These are phyloP conservation scores for Diachasmimorpha longicaudata DNA, from an alignment of 1,140 invertebrate genomes.

Conservation along the genomic window DNA sequence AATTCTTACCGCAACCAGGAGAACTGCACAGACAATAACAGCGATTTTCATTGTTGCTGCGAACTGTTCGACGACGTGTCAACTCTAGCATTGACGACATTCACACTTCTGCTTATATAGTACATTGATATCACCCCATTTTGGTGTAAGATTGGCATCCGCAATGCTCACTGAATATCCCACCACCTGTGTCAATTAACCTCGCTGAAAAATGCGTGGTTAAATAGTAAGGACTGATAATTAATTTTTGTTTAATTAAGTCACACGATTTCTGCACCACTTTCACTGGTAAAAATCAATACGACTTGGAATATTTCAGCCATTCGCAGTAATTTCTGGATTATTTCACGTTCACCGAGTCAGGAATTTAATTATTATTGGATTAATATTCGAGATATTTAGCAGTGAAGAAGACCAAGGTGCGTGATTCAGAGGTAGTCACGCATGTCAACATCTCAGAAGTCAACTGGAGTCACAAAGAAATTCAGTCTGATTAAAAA, in stretches of 20 bases:
- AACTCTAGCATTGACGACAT: background rate
- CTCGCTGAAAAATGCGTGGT: background rate
- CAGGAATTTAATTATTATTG: too few species aligned
- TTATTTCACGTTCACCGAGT: too few species aligned
- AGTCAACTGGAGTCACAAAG: too few species aligned
- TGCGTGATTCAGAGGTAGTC: too few species aligned
- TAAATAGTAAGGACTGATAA: too few species aligned
- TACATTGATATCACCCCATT: background rate
- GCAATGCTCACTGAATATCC: background rate
- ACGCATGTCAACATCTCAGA: too few species aligned
- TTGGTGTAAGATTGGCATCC: background rate
- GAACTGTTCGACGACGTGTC: background rate
- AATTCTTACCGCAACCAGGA: constrained; percentile 34
- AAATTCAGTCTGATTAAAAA: too few species aligned
- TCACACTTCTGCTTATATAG: background rate
- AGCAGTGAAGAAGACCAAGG: too few species aligned
- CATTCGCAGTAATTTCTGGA: too few species aligned
- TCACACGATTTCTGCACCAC: background rate
- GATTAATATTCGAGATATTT: too few species aligned
- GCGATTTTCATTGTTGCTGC: constrained; percentile 32
- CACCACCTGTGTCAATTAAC: constrained; percentile 24
- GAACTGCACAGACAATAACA: constrained; percentile 16
- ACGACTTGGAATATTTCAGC: too few species aligned
- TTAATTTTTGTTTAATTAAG: background rate
- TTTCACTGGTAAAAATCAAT: too few species aligned